Evolutionary conservation across 2,797 vertebrate genomes (phyloP).

Genomic region (Siniperca obscura): DNA sequence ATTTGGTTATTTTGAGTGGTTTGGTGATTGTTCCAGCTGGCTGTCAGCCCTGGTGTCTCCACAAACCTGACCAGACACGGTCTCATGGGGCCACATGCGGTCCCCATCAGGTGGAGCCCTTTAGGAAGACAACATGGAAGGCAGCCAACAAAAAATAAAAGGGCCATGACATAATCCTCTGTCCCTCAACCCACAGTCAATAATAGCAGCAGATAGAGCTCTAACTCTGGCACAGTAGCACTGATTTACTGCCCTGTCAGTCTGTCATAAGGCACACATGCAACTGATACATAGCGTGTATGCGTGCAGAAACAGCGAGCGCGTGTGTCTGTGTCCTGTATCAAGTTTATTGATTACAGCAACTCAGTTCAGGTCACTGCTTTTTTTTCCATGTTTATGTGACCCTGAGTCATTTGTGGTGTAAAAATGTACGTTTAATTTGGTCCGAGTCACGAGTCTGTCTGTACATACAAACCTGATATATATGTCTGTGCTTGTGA

Average conservation of each 20-base stretch:
- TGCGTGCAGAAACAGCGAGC: slow-evolving; percentile 7
- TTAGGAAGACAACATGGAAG: slow-evolving; percentile 45
- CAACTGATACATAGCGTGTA: slow-evolving; percentile 38
- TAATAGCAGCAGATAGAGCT: slow-evolving; percentile 45
- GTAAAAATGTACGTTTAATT: slow-evolving; percentile 12
- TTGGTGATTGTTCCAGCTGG: slow-evolving; percentile 14
- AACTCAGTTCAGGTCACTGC: slow-evolving; percentile 12
- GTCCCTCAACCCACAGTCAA: slow-evolving; percentile 39
- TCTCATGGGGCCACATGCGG: slow-evolving; percentile 27
- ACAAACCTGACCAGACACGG: slow-evolving; percentile 44
- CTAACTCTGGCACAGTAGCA: slow-evolving; percentile 50
- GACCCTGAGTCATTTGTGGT: slow-evolving; percentile 3
- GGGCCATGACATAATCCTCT: slow-evolving; percentile 59
- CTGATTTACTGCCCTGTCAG: slow-evolving; percentile 64
- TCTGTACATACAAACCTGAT: slow-evolving; percentile 28
- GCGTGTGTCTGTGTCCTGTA: slow-evolving; percentile 6
- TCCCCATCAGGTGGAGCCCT: slow-evolving; percentile 45
- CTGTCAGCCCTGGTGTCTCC: slow-evolving; percentile 21
- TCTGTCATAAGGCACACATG: slow-evolving; percentile 55
- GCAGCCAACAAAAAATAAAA: slow-evolving; percentile 62
- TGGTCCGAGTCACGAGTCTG: slow-evolving; percentile 23
- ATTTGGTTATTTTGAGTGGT: slow-evolving; percentile 7
- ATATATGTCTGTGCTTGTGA: slow-evolving; percentile 29
- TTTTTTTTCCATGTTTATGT: slow-evolving; percentile 21
- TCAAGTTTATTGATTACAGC: slow-evolving; percentile 25